Percentiles rank a stretch among this genome's conserved stretches.
Conservation (phyloP, 2,888 invertebrate genomes). For the Leptinotarsa haldemani region DNA sequence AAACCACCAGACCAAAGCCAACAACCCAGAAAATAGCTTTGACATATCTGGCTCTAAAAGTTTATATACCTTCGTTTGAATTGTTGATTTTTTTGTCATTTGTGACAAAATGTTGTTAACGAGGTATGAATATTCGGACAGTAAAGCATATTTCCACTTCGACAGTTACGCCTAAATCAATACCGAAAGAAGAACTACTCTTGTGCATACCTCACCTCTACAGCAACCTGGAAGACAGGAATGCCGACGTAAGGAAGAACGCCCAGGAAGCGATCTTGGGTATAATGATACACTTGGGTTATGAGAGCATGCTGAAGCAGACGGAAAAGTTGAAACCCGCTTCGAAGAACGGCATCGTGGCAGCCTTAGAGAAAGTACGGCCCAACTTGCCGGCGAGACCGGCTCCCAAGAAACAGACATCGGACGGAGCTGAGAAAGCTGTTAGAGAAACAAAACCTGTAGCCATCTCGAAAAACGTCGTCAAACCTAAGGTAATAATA, state of each 20-base stretch:
- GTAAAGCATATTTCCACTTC: conserved; percentile 33
- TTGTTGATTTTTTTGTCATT: too few relatives aligned
- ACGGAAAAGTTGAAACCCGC: conserved; percentile 85
- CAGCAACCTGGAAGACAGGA: conserved; percentile 89
- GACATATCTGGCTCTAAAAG: too few relatives aligned
- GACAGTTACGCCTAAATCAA: conserved; percentile 75
- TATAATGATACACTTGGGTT: conserved; percentile 93
- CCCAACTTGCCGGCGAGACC: conserved; percentile 87
- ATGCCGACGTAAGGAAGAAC: conserved; percentile 90
- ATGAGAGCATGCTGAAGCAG: conserved; percentile 80
- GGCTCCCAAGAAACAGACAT: conserved; percentile 73
- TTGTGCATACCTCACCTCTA: conserved; percentile 82
- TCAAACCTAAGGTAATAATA: conserved; percentile 69
- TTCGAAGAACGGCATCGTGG: conserved; percentile 80
- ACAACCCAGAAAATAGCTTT: too few relatives aligned
- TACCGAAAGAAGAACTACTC: conserved; percentile 84
- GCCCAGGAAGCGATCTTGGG: conserved; percentile 91
- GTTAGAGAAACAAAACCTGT: conserved; percentile 71
- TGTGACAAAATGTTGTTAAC: too few relatives aligned
- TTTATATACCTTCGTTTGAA: too few relatives aligned
- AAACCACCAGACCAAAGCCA: too few relatives aligned
- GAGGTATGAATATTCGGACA: too few relatives aligned
- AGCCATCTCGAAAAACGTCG: conserved; percentile 66
- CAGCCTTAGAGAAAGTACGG: conserved; percentile 85
- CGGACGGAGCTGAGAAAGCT: conserved; percentile 63